A percentile compares a stretch with the other conserved stretches of the same genome.
phyloP scores from a whole-genome alignment of 2,888 invertebrate genomes.

The Nemotelus nigrinus region DNA sequence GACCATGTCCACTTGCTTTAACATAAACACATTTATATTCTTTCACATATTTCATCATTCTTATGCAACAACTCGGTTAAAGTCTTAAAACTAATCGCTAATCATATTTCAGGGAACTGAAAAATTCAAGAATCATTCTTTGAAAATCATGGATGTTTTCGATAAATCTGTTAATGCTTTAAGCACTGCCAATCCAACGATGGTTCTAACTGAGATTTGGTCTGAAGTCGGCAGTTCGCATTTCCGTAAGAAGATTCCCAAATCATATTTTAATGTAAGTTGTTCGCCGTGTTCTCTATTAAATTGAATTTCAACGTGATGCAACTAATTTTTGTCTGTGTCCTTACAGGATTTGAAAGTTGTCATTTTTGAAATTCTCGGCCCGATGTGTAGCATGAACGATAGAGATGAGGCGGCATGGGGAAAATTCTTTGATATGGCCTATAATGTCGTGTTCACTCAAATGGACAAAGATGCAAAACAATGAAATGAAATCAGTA shows the following conservation, averaged over 20 bases:
- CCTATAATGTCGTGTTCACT: constrained; percentile 60
- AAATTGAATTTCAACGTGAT: not conserved
- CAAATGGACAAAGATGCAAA: constrained; percentile 55
- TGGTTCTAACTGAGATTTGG: constrained; percentile 60
- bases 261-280: constrained; percentile 60
- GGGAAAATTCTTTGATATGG: constrained; percentile 60
- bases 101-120: constrained; percentile 56
- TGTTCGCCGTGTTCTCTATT: not conserved
- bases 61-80: too few species aligned
- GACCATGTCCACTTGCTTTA: not conserved
- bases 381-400: constrained; percentile 59
- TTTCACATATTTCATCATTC: not conserved
- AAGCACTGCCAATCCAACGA: constrained; percentile 56
- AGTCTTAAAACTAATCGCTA: not conserved
- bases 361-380: constrained; percentile 59
- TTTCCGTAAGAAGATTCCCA: constrained; percentile 59
- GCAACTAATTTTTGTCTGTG: not conserved
- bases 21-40: constrained; percentile 8
- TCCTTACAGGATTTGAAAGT: constrained; percentile 59
- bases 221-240: constrained; percentile 59
- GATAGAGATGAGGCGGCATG: constrained; percentile 60
- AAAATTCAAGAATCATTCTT: constrained; percentile 61
- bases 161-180: constrained; percentile 61
- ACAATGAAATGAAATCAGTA: not conserved
- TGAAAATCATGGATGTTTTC: constrained; percentile 60